These are phyloP conservation scores for Asarcornis scutulata DNA, from an alignment of 2,113 vertebrate species.

Conservation along the genomic window DNA sequence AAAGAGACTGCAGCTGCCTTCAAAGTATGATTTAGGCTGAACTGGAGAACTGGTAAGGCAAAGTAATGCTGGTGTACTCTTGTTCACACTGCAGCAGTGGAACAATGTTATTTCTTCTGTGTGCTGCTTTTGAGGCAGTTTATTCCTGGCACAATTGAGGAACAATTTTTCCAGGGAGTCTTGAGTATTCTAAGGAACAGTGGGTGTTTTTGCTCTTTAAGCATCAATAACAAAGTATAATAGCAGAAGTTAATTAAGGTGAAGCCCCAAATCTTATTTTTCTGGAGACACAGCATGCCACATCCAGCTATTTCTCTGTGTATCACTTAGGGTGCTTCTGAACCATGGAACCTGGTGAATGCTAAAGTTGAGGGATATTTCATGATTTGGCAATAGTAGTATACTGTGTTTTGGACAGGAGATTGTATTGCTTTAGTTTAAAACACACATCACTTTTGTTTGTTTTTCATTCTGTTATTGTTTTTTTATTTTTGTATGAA, in stretches of 20 bases:
- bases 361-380: not conserved
- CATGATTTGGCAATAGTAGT: not conserved
- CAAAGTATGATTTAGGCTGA: not conserved
- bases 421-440: not conserved
- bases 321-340: not conserved
- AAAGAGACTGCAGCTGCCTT: not conserved
- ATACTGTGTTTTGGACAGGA: not conserved
- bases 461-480: too few relatives aligned
- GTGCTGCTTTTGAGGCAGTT: not conserved
- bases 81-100: not conserved
- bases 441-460: not conserved
- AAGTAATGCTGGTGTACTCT: not conserved
- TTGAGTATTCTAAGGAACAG: not conserved
- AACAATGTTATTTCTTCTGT: not conserved
- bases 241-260: not conserved
- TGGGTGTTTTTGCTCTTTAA: not conserved
- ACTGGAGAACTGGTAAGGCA: not conserved
- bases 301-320: not conserved
- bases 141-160: too few relatives aligned
- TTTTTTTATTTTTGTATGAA: not conserved
- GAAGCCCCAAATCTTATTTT: not conserved
- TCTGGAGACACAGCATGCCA: not conserved
- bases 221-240: not conserved
- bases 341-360: not conserved
- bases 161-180: not conserved